Evolutionary conservation across 64 coral and sea anemone species (phyloP).

Genomic region (Porites lutea): DNA sequence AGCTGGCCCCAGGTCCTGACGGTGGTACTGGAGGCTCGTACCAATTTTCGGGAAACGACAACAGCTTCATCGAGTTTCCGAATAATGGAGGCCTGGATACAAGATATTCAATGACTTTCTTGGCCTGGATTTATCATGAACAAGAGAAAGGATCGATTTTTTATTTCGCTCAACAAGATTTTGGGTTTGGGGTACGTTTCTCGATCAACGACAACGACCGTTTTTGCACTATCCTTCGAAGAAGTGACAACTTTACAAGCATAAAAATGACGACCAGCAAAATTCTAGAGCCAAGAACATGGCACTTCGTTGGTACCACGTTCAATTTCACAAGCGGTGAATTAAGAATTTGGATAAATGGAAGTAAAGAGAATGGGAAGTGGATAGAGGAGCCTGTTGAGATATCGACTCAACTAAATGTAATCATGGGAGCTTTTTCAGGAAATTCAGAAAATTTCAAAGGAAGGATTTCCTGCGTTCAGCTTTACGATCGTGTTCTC

Average conservation of each 20-base stretch:
- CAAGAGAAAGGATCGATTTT: neutral
- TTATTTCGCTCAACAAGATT: neutral
- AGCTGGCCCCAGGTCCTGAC: conserved; percentile 19
- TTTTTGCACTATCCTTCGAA: neutral
- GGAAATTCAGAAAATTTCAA: neutral
- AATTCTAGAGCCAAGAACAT: neutral
- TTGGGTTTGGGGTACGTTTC: neutral
- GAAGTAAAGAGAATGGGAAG: neutral
- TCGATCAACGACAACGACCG: neutral
- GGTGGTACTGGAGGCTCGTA: conserved; percentile 7
- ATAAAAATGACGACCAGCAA: too few species aligned
- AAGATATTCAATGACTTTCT: conserved; percentile 35
- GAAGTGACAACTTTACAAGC: neutral
- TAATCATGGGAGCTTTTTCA: neutral
- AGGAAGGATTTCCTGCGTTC: conserved; percentile 40
- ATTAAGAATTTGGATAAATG: conserved; percentile 7
- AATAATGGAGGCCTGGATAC: conserved; percentile 49
- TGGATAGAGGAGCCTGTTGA: neutral
- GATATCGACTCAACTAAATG: neutral
- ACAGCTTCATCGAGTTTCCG: conserved; percentile 13
- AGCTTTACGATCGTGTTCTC: conserved; percentile 41
- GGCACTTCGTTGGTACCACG: conserved; percentile 11
- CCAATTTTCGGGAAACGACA: neutral
- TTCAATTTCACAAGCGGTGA: conserved; percentile 5
- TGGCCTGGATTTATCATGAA: conserved; percentile 42